These are phyloP conservation scores for Sceloporus undulatus DNA, from an alignment of 2,113 vertebrate genomes.

Conservation along the genomic window DNA sequence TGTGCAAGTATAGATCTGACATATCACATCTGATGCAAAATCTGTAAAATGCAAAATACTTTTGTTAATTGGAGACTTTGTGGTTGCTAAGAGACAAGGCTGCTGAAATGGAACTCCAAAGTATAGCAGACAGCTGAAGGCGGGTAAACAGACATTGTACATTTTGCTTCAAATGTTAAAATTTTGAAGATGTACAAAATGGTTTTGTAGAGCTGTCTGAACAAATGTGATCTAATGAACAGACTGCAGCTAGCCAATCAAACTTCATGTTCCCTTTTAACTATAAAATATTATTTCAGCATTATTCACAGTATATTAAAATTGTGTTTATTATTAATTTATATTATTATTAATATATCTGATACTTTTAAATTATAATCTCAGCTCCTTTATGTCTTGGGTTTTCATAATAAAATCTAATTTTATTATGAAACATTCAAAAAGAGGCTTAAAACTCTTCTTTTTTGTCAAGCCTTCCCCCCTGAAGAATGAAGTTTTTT, in stretches of 20 bases:
- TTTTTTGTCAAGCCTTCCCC: too few relatives aligned
- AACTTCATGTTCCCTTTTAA: background rate
- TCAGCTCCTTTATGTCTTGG: background rate
- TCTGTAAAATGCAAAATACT: constrained; percentile 8
- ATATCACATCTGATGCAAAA: background rate
- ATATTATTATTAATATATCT: background rate
- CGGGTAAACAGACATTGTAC: background rate
- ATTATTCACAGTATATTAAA: background rate
- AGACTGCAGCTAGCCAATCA: background rate
- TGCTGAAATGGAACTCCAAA: constrained; percentile 3
- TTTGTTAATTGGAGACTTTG: background rate
- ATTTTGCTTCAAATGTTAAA: background rate
- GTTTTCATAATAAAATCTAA: background rate
- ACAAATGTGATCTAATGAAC: background rate
- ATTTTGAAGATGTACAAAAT: background rate
- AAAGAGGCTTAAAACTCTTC: too few relatives aligned
- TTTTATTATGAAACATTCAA: too few relatives aligned
- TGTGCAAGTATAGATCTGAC: background rate
- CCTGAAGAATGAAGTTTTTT: too few relatives aligned
- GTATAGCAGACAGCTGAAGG: background rate
- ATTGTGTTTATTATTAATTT: background rate
- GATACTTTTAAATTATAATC: background rate
- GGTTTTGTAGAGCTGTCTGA: background rate
- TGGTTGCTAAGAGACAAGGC: constrained; percentile 13
- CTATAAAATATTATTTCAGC: background rate